Evolutionary conservation across 2,113 vertebrate species (phyloP).

Genomic region (Carassius auratus): DNA sequence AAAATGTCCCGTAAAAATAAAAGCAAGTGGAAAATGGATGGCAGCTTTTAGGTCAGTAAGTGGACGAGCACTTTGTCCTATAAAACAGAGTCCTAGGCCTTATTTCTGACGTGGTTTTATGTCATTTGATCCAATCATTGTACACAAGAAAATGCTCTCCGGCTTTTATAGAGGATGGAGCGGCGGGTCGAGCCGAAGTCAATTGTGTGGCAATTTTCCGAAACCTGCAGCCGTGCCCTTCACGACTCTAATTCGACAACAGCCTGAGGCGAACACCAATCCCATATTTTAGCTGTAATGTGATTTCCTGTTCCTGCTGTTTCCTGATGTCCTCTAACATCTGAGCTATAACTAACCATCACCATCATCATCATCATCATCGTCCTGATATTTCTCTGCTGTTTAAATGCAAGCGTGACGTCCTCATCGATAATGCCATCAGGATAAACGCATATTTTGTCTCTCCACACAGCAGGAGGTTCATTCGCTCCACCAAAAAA

Average conservation of each 20-base stretch:
- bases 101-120: slow-evolving; percentile 13
- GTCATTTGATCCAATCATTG: slow-evolving; percentile 45
- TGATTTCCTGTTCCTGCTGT: slow-evolving; percentile 65
- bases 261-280: slow-evolving; percentile 63
- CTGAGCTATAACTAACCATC: slow-evolving; percentile 20
- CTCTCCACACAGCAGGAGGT: slow-evolving; percentile 3
- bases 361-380: slow-evolving; percentile 53
- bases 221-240: slow-evolving; percentile 56
- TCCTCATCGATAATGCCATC: slow-evolving; percentile 32
- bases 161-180: slow-evolving; percentile 45
- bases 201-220: slow-evolving; percentile 66
- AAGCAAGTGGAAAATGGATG: neutral
- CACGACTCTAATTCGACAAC: slow-evolving; percentile 63
- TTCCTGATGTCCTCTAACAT: slow-evolving; percentile 44
- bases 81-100: neutral
- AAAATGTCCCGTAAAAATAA: slow-evolving; percentile 13
- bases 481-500: neutral
- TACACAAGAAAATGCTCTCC: slow-evolving; percentile 29
- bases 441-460: slow-evolving; percentile 35
- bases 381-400: neutral
- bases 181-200: slow-evolving; percentile 49
- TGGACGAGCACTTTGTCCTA: neutral
- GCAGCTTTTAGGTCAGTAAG: slow-evolving; percentile 20
- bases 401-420: slow-evolving; percentile 39
- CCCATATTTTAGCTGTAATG: slow-evolving; percentile 72